phyloP scores from a whole-genome alignment of 2,113 vertebrate genomes.

The Hemicordylus capensis region DNA sequence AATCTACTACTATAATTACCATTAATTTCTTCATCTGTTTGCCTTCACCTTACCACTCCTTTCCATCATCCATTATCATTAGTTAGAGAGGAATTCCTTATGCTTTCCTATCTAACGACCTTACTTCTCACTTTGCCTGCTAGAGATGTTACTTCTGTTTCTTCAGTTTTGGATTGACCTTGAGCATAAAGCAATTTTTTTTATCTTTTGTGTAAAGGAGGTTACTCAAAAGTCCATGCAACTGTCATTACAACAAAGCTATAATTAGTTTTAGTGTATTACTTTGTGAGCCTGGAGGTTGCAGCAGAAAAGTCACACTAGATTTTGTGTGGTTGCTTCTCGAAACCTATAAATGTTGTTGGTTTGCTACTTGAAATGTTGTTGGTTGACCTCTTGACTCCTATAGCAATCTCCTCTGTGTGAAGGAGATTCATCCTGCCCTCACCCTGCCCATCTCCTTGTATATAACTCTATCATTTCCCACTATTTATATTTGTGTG shows the following conservation, averaged over 20 bases:
- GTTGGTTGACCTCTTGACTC: too few relatives aligned
- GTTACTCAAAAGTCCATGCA: neutral
- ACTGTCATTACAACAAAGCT: neutral
- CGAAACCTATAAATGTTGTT: neutral
- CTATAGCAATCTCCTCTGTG: too few relatives aligned
- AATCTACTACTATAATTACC: neutral
- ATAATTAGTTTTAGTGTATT: neutral
- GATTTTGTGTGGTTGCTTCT: neutral
- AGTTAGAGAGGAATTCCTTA: slow-evolving; percentile 2
- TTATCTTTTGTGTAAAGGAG: neutral
- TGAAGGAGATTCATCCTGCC: too few relatives aligned
- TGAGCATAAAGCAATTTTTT: slow-evolving; percentile 1
- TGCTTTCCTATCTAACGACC: neutral
- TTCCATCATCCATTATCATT: slow-evolving; percentile 1
- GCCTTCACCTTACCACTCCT: neutral
- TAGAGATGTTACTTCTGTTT: slow-evolving; percentile 12
- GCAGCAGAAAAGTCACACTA: too few relatives aligned
- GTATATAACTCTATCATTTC: neutral
- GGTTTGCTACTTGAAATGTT: too few relatives aligned
- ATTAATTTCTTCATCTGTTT: neutral
- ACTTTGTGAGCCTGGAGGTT: neutral
- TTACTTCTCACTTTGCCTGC: neutral
- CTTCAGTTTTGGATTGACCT: neutral
- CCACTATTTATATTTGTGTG: neutral
- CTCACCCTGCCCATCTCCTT: too few relatives aligned